Evolutionary conservation across 1,140 invertebrate genomes (phyloP), one percentile per base, ranked within the genome.

Genomic region (Forficula auricularia): DNA sequence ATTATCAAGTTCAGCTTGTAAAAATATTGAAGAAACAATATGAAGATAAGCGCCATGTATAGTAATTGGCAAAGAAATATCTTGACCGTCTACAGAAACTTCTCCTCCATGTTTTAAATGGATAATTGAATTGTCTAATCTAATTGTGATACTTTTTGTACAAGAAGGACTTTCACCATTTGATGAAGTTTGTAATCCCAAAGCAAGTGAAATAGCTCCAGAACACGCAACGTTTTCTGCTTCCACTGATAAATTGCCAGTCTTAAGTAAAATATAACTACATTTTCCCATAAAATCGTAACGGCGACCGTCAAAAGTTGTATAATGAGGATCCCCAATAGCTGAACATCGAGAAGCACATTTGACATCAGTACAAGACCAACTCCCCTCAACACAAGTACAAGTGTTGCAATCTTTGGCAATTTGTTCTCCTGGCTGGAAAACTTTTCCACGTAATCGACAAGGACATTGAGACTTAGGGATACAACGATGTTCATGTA

Each of bases 211-310:
- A 32, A 85, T 75, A 15, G 75, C 66, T 3, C 82, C 82, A 31
- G 76, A 71, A 54, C 85, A 89, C 1, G 77, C 73, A 0, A 81
- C 72, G 55, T 89, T 89, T 59, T 89, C 83, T 1, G 75, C 77
- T 53, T 84, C 77, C 16, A 91, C 68, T 0, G 72, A 74, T 48
- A 80, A 71, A 49, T 79, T 72, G 0, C 65, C 52, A 0, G 65
- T 65, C 49, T 79, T 74, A 1, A 89, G 61, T 33, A 92, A 57
- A 53, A 82, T 79, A 55, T 91, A 91, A 0, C 75, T 74, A 60
- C 88, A 92, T 46, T 79, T 76, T 8, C 86, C 86, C 80, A 88
- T 87, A 57, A 89, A 91, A 58, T 89, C 77, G 56, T 73, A 91
- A 7, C 70, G 68, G 43, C 72, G 73, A 0, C 85, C 85, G 60